These are phyloP conservation scores for Mantis religiosa DNA, from an alignment of 2,888 invertebrate genomes.

Conservation along the genomic window DNA sequence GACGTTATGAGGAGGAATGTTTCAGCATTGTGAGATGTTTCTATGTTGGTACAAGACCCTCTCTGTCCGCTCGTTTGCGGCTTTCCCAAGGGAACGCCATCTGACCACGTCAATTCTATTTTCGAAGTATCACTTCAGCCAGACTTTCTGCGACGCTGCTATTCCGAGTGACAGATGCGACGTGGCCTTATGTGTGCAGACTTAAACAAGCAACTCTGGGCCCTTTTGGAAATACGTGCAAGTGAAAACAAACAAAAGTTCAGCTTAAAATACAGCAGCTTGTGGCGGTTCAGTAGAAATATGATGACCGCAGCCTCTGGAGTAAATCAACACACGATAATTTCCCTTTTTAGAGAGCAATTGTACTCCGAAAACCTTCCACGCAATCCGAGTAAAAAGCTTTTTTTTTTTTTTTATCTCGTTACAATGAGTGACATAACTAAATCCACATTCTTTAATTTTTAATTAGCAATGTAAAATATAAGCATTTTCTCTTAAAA, in stretches of 20 bases:
- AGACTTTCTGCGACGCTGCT: not conserved
- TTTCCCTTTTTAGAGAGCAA: too few species aligned
- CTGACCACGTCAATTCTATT: not conserved
- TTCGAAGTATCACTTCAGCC: not conserved
- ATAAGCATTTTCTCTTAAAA: too few species aligned
- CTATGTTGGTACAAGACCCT: not conserved
- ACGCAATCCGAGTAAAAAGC: too few species aligned
- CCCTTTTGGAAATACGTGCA: not conserved
- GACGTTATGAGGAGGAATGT: not conserved
- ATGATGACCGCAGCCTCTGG: too few species aligned
- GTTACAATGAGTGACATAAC: too few species aligned
- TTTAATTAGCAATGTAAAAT: too few species aligned
- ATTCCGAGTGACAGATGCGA: not conserved
- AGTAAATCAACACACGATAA: too few species aligned
- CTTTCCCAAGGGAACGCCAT: not conserved
- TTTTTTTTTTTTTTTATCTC: too few species aligned
- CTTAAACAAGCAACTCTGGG: not conserved
- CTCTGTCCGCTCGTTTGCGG: not conserved
- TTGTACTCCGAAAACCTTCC: too few species aligned
- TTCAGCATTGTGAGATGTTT: not conserved
- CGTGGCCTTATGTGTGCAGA: not conserved
- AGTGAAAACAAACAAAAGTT: not conserved
- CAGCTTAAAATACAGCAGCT: not conserved
- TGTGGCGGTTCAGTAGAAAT: too few species aligned
- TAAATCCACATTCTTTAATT: too few species aligned